Evolutionary conservation across 53 echinoderm and acorn worm genomes (phyloP).

Genomic region (Echinometra lucunter): DNA sequence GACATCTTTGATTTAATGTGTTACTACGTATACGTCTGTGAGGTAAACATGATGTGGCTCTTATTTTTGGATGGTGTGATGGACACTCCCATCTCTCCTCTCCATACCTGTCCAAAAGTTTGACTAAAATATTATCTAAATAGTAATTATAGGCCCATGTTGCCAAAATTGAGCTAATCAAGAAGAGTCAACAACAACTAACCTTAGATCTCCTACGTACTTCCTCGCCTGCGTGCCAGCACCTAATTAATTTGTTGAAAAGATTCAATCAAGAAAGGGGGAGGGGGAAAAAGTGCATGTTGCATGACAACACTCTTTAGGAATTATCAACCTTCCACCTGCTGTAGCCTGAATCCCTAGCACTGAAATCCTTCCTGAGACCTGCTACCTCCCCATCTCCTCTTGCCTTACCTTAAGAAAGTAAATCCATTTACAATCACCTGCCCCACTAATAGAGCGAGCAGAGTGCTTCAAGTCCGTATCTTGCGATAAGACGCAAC

Average conservation of each 20-base stretch:
- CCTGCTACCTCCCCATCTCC: conserved; percentile 39
- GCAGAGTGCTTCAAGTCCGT: not conserved
- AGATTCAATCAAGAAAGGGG: not conserved
- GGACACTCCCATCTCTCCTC: conserved; percentile 44
- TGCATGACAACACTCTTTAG: conserved; percentile 7
- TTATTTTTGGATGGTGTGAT: conserved; percentile 23
- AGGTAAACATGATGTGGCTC: not conserved
- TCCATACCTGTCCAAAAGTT: not conserved
- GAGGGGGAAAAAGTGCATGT: conserved; percentile 23
- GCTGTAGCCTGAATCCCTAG: not conserved
- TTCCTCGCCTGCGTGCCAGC: conserved; percentile 23
- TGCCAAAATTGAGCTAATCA: conserved; percentile 41
- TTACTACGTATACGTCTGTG: not conserved
- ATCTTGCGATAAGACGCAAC: conserved; percentile 38
- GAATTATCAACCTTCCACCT: conserved; percentile 48
- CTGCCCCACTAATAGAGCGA: not conserved
- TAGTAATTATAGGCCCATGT: not conserved
- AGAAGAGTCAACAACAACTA: conserved; percentile 23
- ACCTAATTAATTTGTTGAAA: conserved; percentile 57
- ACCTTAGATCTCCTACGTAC: conserved; percentile 37
- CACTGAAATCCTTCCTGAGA: not conserved
- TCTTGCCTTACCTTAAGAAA: conserved; percentile 53
- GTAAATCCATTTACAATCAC: conserved; percentile 58
- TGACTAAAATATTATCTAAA: not conserved
- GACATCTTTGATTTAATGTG: conserved; percentile 29